phyloP scores from a whole-genome alignment of 2,113 vertebrate genomes.

The Conger conger region DNA sequence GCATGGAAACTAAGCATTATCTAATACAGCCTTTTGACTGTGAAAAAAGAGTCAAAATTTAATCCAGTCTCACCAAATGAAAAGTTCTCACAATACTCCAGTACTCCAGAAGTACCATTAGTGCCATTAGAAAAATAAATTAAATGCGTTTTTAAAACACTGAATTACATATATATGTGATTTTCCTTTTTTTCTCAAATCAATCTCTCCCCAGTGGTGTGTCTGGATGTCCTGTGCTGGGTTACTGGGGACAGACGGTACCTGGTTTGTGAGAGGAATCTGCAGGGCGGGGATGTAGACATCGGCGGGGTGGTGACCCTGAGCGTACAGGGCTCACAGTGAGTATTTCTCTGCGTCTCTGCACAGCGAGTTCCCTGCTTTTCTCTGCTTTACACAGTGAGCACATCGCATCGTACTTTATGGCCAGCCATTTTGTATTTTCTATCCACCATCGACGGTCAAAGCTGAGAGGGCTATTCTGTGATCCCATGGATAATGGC shows the following conservation, averaged over 20 bases:
- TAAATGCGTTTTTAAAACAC: too few relatives aligned
- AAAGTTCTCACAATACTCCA: too few relatives aligned
- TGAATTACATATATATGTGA: background rate
- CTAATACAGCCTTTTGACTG: too few relatives aligned
- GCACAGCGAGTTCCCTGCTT: background rate
- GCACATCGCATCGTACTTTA: too few relatives aligned
- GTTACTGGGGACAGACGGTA: conserved; percentile 55
- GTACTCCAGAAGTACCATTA: too few relatives aligned
- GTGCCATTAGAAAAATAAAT: too few relatives aligned
- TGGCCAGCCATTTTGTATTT: too few relatives aligned
- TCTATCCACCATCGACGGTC: conserved; percentile 25
- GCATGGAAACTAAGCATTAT: too few relatives aligned
- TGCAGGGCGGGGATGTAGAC: conserved; percentile 42
- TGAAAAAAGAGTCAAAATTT: too few relatives aligned
- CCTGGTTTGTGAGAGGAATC: conserved; percentile 61
- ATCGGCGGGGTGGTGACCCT: conserved; percentile 46
- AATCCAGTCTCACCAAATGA: too few relatives aligned
- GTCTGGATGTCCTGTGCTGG: conserved; percentile 69
- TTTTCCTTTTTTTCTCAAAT: background rate
- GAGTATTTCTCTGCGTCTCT: conserved; percentile 49
- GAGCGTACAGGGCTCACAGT: conserved; percentile 64
- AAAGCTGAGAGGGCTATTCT: background rate
- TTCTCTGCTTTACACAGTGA: conserved; percentile 5
- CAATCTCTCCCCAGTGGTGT: conserved; percentile 54
- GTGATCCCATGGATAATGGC: background rate